These are phyloP conservation scores for Tribolium freemani DNA, from an alignment of 2,888 invertebrate species.

Conservation along the genomic window DNA sequence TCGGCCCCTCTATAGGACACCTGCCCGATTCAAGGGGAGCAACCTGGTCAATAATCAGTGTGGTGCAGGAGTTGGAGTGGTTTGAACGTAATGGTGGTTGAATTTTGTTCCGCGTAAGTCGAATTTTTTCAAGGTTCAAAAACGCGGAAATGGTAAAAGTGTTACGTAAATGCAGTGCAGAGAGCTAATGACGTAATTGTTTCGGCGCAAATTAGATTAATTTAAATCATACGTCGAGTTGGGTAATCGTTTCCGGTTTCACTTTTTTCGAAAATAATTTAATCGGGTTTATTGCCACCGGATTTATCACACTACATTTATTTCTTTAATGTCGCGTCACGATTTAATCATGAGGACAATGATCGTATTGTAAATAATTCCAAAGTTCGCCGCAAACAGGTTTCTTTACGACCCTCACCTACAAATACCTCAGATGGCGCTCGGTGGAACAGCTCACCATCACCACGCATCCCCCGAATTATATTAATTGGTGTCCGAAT, in stretches of 20 bases:
- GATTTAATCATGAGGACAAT: not conserved
- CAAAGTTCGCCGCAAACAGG: not conserved
- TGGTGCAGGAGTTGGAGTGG: conserved; percentile 43
- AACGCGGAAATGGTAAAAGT: not conserved
- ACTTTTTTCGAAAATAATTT: not conserved
- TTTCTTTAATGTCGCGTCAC: not conserved
- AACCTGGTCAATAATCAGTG: conserved; percentile 62
- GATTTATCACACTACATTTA: not conserved
- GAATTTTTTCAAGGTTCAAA: conserved; percentile 3
- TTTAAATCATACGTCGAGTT: conserved; percentile 11
- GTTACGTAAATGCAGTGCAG: not conserved
- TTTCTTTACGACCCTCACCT: too few species aligned
- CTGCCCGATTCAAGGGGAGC: conserved; percentile 62
- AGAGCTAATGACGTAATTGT: conserved; percentile 4
- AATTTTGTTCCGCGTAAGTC: conserved; percentile 31
- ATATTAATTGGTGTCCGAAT: not conserved
- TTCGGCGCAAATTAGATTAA: not conserved
- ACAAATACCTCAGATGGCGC: not conserved
- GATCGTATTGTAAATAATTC: not conserved
- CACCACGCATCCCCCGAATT: not conserved
- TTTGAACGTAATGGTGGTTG: conserved; percentile 44
- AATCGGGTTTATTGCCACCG: not conserved
- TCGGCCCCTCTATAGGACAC: conserved; percentile 50
- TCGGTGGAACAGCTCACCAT: not conserved
- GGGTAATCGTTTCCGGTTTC: conserved; percentile 4